Evolutionary conservation across 2,113 vertebrate genomes (phyloP).

Genomic region (Tenebrosternarchus preto): DNA sequence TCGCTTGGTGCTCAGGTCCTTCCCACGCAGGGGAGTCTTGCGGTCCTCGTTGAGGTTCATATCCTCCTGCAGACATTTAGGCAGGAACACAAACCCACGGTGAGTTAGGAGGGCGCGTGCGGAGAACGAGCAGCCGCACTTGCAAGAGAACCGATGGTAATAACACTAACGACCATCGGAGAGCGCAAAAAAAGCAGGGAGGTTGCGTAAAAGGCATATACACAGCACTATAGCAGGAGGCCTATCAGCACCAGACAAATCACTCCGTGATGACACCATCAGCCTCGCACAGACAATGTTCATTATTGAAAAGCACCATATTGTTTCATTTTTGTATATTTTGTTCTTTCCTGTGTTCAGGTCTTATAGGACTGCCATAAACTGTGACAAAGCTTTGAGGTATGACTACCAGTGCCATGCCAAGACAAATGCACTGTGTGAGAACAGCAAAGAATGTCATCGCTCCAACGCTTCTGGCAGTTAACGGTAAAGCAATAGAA

Average conservation of each 20-base stretch:
- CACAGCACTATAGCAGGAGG: constrained; percentile 37
- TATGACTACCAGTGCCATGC: constrained; percentile 69
- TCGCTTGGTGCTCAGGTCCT: constrained; percentile 90
- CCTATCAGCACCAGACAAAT: constrained; percentile 55
- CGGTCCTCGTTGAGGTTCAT: constrained; percentile 98
- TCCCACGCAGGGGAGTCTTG: constrained; percentile 90
- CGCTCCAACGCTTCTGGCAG: constrained; percentile 29
- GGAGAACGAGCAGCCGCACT: neutral
- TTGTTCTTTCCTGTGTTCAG: neutral
- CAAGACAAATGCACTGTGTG: constrained; percentile 40
- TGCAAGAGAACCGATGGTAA: neutral
- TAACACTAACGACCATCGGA: neutral
- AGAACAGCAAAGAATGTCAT: constrained; percentile 53
- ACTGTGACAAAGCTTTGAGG: constrained; percentile 66
- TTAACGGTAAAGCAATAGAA: constrained; percentile 51
- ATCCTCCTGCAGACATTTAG: constrained; percentile 81
- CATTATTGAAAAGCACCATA: neutral
- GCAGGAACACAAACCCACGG: constrained; percentile 6
- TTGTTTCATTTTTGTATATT: neutral
- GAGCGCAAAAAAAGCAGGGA: neutral
- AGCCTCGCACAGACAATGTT: neutral
- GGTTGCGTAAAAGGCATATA: neutral
- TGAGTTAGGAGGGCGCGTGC: neutral
- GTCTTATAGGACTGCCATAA: constrained; percentile 8
- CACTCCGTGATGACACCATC: constrained; percentile 64